Evolutionary conservation across 2,797 vertebrate species (phyloP).

Genomic region (Acanthurus leucopareius): DNA sequence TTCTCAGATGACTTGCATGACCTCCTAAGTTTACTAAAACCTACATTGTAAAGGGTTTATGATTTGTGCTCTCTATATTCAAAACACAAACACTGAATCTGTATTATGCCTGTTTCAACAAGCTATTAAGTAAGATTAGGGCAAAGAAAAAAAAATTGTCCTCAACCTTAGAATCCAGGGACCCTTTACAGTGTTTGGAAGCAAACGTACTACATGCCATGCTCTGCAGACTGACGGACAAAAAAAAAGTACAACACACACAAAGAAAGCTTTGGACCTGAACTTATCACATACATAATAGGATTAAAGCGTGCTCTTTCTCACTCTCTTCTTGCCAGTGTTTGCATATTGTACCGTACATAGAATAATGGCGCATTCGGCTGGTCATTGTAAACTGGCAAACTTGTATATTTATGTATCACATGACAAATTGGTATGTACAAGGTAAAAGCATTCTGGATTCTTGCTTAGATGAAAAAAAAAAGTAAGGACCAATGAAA

Average conservation of each 20-base stretch:
- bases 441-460: constrained; percentile 70
- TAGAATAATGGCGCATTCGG: constrained; percentile 76
- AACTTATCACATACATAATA: constrained; percentile 61
- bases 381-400: constrained; percentile 78
- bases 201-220: constrained; percentile 26
- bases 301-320: constrained; percentile 58
- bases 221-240: constrained; percentile 55
- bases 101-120: constrained; percentile 10
- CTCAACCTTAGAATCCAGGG: constrained; percentile 43
- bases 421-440: constrained; percentile 57
- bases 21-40: constrained; percentile 8
- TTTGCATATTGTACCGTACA: constrained; percentile 85
- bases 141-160: constrained; percentile 4
- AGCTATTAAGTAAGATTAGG: constrained; percentile 23
- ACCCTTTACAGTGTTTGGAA: constrained; percentile 42
- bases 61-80: constrained; percentile 28
- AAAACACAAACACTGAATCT: constrained; percentile 19
- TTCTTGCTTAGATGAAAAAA: constrained; percentile 51
- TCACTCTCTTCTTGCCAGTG: constrained; percentile 68
- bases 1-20: not conserved
- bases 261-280: constrained; percentile 64
- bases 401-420: constrained; percentile 61
- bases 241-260: constrained; percentile 31
- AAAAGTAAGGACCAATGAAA: constrained; percentile 64
- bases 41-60: constrained; percentile 16